Evolutionary conservation across 2,888 invertebrate genomes (phyloP).

Genomic region (Notocelia uddmanniana): DNA sequence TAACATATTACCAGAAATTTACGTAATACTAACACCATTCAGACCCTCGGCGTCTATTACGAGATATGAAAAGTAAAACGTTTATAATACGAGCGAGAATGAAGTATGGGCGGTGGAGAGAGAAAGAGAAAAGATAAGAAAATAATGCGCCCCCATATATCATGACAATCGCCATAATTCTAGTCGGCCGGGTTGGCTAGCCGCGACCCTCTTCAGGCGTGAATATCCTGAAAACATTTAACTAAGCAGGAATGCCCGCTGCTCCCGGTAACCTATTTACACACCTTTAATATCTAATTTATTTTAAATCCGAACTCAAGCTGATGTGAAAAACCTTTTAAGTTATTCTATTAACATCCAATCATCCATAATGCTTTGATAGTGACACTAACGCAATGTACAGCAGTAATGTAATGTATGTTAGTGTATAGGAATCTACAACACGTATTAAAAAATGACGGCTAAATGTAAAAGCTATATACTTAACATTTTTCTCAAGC

Average conservation of each 20-base stretch:
- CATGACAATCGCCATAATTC: conserved; percentile 84
- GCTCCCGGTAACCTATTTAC: conserved; percentile 55
- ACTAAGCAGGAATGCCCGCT: conserved; percentile 64
- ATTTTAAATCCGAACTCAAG: conserved; percentile 14
- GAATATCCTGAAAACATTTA: conserved; percentile 78
- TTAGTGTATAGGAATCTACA: no score
- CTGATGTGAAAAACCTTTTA: neutral
- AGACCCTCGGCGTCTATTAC: conserved; percentile 72
- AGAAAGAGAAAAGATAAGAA: conserved; percentile 85
- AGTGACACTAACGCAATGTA: no score
- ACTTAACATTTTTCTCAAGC: no score
- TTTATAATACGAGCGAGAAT: conserved; percentile 80
- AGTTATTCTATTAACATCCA: no score
- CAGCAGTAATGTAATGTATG: no score
- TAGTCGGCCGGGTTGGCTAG: conserved; percentile 70
- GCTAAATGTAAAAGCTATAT: no score
- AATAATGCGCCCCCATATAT: conserved; percentile 85
- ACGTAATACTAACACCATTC: conserved; percentile 76
- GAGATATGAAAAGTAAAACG: conserved; percentile 82
- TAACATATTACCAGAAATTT: conserved; percentile 76
- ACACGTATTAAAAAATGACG: no score
- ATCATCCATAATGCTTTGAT: no score
- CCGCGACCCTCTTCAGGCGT: conserved; percentile 78
- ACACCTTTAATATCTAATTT: conserved; percentile 45
- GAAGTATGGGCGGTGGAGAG: conserved; percentile 83